Evolutionary conservation across 92 coral and sea anemone genomes (phyloP).

Genomic region (Porites evermanni): DNA sequence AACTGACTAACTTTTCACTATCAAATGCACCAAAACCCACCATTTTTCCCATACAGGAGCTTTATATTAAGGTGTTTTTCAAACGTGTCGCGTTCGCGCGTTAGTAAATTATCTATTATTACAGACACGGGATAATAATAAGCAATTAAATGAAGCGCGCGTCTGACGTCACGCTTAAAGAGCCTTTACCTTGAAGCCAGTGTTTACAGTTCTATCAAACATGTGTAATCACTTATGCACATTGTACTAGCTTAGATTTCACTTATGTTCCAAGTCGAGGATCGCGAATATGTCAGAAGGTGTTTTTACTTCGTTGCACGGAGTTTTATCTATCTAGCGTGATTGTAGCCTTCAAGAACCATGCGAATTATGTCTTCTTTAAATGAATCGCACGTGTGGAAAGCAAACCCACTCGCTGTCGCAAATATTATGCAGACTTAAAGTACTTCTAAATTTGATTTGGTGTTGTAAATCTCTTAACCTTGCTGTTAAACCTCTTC

Average conservation of each 20-base stretch:
- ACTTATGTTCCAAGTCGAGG: constrained; percentile 31
- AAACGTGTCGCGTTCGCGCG: constrained; percentile 27
- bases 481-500: constrained; percentile 70
- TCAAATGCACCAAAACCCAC: too few relatives aligned
- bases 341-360: constrained; percentile 9
- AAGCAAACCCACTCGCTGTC: constrained; percentile 53
- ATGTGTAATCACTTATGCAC: constrained; percentile 49
- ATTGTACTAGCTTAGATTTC: constrained; percentile 49
- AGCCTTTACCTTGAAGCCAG: constrained; percentile 8
- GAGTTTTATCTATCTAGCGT: constrained; percentile 4
- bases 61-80: constrained; percentile 13
- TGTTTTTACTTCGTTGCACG: constrained; percentile 37
- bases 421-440: constrained; percentile 50
- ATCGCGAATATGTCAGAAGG: constrained; percentile 38
- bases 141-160: constrained; percentile 75
- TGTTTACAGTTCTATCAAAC: constrained; percentile 53
- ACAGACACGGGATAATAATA: constrained; percentile 60
- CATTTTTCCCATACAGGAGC: not conserved
- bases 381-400: constrained; percentile 52
- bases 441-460: constrained; percentile 38
- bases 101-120: constrained; percentile 41
- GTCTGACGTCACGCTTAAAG: constrained; percentile 56
- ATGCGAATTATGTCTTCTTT: constrained; percentile 23
- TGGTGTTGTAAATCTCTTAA: constrained; percentile 58
- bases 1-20: not conserved